Percentiles rank a stretch among this genome's conserved stretches.
These are phyloP conservation scores for Mesoclemmys tuberculata DNA, from an alignment of 2,113 vertebrate species.

Conservation along the genomic window DNA sequence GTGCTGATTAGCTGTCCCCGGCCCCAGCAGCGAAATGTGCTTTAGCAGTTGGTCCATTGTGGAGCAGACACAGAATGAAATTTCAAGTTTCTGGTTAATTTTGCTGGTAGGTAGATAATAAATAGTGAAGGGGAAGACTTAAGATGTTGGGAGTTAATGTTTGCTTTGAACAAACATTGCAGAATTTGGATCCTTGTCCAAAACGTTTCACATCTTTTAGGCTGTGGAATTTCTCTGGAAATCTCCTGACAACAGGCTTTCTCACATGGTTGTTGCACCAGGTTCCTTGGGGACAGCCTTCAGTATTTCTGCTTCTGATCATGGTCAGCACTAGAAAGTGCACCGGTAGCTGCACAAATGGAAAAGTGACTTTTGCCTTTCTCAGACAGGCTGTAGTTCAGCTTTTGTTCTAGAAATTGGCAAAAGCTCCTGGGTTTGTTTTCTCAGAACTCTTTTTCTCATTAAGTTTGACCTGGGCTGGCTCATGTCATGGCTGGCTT, in stretches of 20 bases:
- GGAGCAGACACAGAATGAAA: background rate
- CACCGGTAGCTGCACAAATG: background rate
- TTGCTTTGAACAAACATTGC: background rate
- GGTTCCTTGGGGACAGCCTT: background rate
- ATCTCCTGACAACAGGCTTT: background rate
- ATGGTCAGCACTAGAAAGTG: background rate
- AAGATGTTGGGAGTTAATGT: background rate
- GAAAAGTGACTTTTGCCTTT: background rate
- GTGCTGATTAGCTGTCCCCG: background rate
- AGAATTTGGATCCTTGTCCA: background rate
- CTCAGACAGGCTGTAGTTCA: background rate
- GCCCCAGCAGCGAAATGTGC: fast-evolving
- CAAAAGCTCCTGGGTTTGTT: background rate
- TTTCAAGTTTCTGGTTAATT: background rate
- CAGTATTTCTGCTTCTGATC: background rate
- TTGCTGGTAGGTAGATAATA: background rate
- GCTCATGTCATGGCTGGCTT: background rate
- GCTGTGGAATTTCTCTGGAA: background rate
- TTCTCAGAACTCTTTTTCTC: background rate
- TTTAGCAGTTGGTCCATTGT: slow-evolving; percentile 19
- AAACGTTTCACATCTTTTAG: background rate
- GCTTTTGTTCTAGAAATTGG: background rate
- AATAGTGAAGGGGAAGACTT: background rate
- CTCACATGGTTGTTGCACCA: background rate
- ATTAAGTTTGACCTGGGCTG: background rate